Percentiles rank a stretch among this genome's conserved stretches.
Conservation (phyloP, 2,888 invertebrate genomes). For the Mamestra brassicae region DNA sequence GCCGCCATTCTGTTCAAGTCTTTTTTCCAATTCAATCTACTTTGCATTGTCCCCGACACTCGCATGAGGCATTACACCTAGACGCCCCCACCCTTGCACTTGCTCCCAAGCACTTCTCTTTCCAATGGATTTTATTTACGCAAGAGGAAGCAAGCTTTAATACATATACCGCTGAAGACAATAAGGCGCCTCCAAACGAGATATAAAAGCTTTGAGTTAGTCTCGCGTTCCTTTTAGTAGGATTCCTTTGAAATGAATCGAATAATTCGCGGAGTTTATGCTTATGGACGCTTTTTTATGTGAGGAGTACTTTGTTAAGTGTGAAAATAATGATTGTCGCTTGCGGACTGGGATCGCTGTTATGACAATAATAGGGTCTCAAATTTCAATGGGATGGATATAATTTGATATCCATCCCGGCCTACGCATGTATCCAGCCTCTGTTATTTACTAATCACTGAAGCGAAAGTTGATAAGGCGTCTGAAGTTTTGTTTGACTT, state of each 20-base stretch:
- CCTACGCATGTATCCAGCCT: conserved; percentile 45
- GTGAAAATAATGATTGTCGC: conserved; percentile 80
- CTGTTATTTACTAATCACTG: conserved; percentile 64
- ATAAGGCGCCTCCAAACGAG: conserved; percentile 89
- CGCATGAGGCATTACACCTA: conserved; percentile 90
- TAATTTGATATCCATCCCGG: conserved; percentile 48
- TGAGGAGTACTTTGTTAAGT: conserved; percentile 80
- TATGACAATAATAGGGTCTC: conserved; percentile 68
- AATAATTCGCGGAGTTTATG: conserved; percentile 89
- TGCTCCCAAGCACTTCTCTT: conserved; percentile 85
- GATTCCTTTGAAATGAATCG: conserved; percentile 91
- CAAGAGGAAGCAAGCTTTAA: conserved; percentile 90
- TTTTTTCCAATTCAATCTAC: conserved; percentile 91
- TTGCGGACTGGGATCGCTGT: conserved; percentile 68
- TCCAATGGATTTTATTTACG: conserved; percentile 90
- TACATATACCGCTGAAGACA: conserved; percentile 90
- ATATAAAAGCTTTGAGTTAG: conserved; percentile 91
- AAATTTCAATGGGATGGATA: conserved; percentile 68
- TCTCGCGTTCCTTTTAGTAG: conserved; percentile 88
- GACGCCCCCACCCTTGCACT: conserved; percentile 83
- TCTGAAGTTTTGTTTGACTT: conserved; percentile 57
- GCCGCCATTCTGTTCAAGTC: conserved; percentile 85
- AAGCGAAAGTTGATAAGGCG: conserved; percentile 60
- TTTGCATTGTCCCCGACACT: conserved; percentile 90
- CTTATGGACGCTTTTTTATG: conserved; percentile 84